Percentiles rank a stretch among this genome's conserved stretches.
Evolutionary conservation across 2,888 invertebrate genomes (phyloP).

Genomic region (Chirona hameri): DNA sequence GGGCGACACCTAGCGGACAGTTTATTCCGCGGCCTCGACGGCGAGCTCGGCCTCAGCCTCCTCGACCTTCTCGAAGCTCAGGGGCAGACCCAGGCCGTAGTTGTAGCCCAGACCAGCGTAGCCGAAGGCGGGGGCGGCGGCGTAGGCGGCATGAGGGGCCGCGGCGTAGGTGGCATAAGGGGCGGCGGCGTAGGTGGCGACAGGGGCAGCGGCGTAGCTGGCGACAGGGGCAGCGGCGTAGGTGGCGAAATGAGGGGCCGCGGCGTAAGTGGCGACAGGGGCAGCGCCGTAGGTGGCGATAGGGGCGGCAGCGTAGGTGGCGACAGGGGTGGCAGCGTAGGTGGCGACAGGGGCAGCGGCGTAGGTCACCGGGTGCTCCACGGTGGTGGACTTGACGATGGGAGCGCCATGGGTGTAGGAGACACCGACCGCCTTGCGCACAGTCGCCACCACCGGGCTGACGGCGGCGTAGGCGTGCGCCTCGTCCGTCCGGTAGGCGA

Average conservation of each 20-base stretch:
- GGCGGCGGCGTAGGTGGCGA: conserved; percentile 36
- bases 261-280: conserved; percentile 53
- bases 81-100: too few species aligned
- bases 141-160: too few species aligned
- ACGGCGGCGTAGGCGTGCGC: conserved; percentile 53
- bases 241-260: conserved; percentile 56
- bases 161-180: conserved; percentile 44
- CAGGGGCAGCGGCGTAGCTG: conserved; percentile 35
- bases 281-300: conserved; percentile 54
- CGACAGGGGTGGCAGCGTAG: conserved; percentile 45
- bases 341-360: conserved; percentile 56
- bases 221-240: conserved; percentile 46
- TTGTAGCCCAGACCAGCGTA: too few species aligned
- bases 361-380: conserved; percentile 45
- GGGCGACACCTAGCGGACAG: too few species aligned
- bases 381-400: conserved; percentile 43
- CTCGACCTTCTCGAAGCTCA: too few species aligned
- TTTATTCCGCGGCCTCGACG: too few species aligned
- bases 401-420: conserved; percentile 44
- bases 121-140: too few species aligned
- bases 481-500: conserved; percentile 55
- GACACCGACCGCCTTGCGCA: conserved; percentile 46
- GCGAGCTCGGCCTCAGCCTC: too few species aligned
- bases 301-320: conserved; percentile 38
- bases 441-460: conserved; percentile 46